Percentiles rank a stretch among this genome's conserved stretches.
phyloP scores from a whole-genome alignment of 2,888 invertebrate species.

The Mythimna vitellina region DNA sequence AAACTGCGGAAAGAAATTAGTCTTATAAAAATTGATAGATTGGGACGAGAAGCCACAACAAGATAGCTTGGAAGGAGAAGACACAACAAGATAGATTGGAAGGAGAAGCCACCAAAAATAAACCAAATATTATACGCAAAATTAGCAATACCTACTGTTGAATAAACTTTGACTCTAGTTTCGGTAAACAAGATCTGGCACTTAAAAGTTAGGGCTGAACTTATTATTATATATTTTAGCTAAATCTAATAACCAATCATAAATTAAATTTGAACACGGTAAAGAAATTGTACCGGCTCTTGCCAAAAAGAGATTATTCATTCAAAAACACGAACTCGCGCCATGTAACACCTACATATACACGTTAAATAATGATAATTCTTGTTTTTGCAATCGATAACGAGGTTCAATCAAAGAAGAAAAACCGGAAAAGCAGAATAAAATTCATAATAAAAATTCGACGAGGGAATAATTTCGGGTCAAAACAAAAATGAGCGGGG shows the following conservation, averaged over 20 bases:
- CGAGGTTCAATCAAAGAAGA: neutral
- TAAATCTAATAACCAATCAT: too few relatives aligned
- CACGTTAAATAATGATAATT: neutral
- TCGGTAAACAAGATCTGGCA: neutral
- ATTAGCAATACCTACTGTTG: neutral
- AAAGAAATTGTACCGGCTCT: neutral
- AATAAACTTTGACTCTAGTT: neutral
- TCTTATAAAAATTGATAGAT: too few relatives aligned
- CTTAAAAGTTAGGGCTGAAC: too few relatives aligned
- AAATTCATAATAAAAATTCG: conserved; percentile 11
- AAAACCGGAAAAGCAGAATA: conserved; percentile 7
- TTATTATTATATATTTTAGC: too few relatives aligned
- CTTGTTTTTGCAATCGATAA: neutral
- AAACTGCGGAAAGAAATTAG: too few relatives aligned
- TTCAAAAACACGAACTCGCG: neutral
- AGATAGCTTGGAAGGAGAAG: too few relatives aligned
- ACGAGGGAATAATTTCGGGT: conserved; percentile 18
- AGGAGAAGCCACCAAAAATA: too few relatives aligned
- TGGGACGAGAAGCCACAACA: too few relatives aligned
- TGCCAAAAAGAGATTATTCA: neutral
- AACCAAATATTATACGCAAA: neutral
- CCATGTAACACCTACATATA: neutral
- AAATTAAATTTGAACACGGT: neutral
- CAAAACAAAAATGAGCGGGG: conserved; percentile 44
- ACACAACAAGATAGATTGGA: too few relatives aligned